Evolutionary conservation across 2,113 vertebrate genomes (phyloP).

Genomic region (Boulengeromyrus knoepffleri): DNA sequence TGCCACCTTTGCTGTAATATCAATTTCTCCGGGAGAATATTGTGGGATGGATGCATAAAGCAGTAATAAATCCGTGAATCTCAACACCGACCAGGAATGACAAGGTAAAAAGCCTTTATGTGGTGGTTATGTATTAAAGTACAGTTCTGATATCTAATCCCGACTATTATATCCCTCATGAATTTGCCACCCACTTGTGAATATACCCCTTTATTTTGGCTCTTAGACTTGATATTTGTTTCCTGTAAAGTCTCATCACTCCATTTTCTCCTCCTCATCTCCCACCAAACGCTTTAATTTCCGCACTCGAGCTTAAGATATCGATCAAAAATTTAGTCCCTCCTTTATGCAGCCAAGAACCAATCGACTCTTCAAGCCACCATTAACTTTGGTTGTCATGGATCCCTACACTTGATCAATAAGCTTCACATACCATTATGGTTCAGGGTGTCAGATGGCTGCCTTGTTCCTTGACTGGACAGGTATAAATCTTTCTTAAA

Average conservation of each 20-base stretch:
- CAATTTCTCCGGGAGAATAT: slow-evolving; percentile 17
- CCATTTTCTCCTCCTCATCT: slow-evolving; percentile 27
- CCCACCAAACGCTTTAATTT: slow-evolving; percentile 53
- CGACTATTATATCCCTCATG: neutral
- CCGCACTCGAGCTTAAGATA: slow-evolving; percentile 59
- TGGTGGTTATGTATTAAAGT: neutral
- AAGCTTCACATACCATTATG: slow-evolving; percentile 84
- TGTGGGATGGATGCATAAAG: slow-evolving; percentile 21
- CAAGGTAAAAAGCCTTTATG: neutral
- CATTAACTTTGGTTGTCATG: slow-evolving; percentile 81
- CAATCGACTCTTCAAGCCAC: slow-evolving; percentile 64
- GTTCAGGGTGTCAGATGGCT: slow-evolving; percentile 63
- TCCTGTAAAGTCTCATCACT: slow-evolving; percentile 8
- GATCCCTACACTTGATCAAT: slow-evolving; percentile 80
- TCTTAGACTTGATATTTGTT: slow-evolving; percentile 13
- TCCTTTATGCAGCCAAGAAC: slow-evolving; percentile 54
- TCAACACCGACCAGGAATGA: slow-evolving; percentile 23
- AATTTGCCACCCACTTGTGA: neutral
- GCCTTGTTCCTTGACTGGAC: slow-evolving; percentile 66
- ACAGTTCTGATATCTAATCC: neutral
- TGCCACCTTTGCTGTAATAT: slow-evolving; percentile 4
- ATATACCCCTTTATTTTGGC: neutral
- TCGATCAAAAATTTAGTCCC: slow-evolving; percentile 61
- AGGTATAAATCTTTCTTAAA: slow-evolving; percentile 77
- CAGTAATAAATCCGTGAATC: slow-evolving; percentile 21